Evolutionary conservation across 2,797 vertebrate genomes (phyloP), one percentile per base, ranked within the genome.

Genomic region (Corythornis leucogaster): DNA sequence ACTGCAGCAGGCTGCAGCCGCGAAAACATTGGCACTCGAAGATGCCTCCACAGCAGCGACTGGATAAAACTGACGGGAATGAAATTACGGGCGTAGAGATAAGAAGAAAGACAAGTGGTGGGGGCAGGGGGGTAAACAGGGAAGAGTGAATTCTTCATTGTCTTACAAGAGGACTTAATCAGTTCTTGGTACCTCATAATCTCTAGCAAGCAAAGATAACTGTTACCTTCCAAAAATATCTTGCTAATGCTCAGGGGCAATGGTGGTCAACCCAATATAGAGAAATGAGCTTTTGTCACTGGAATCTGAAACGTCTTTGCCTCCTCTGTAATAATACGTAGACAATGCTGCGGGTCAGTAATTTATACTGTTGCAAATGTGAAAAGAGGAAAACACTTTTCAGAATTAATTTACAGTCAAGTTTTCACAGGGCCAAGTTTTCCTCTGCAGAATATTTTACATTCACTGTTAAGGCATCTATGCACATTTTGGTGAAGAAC

Each of bases 301-400:
- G 57, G 14, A 2, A 20, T 54, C 19, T 30, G 6, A 2, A 15
- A 25, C 9, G 28, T 7, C 24, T 14, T 18, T 6, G 31, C 45
- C 64, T 51, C 2, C 50, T 43, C 31, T 11, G 7, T 45, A 18
- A n/a, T 38, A 45, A n/a, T 19, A 14, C 0, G 4, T 19, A 51
- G 38, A 15, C 10, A 2, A 14, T 8, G 3, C 31, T 50, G 64
- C 0, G 0, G n/a, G 6, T 51, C 40, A 19, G 28, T 11, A 53
- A 61, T n/a, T 70, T 26, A 3, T 38, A 42, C 14, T n/a, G 14
- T 11, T 46, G 38, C 54, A 46, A 50, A 21, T 6, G n/a, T 8
- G 33, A 8, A n/a, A 31, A 73, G 24, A 12, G 1, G 1, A 19
- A 15, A 0, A 0, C 1, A 0, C 17, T 28, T 45, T 43, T 38